A percentile compares a stretch with the other conserved stretches of the same genome.
Conservation (phyloP, 2,797 vertebrate genomes). For the Erethizon dorsatum region DNA sequence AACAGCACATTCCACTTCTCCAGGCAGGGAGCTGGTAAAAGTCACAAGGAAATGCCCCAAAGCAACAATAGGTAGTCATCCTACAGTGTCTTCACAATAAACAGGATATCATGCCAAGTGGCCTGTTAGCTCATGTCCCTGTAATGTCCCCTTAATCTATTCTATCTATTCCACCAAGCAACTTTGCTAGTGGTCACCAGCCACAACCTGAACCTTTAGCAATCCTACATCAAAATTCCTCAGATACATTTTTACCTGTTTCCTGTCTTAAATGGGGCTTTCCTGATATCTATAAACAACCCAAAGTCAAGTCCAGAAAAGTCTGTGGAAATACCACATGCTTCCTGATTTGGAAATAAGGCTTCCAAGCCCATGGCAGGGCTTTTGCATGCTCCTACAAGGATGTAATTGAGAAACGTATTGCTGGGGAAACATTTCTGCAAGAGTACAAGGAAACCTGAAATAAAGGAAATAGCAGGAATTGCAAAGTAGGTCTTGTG, state of each 20-base stretch:
- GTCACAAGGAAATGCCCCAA: conserved; percentile 28
- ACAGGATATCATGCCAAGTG: neutral
- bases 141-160: neutral
- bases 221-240: conserved; percentile 43
- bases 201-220: neutral
- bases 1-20: neutral
- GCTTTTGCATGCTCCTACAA: conserved; percentile 68
- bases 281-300: conserved; percentile 84
- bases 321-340: conserved; percentile 85
- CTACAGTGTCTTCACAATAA: neutral
- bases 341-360: conserved; percentile 89
- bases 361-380: conserved; percentile 84
- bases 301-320: conserved; percentile 86
- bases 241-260: neutral
- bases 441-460: conserved; percentile 66
- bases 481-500: conserved; percentile 60
- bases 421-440: conserved; percentile 74
- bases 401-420: conserved; percentile 73
- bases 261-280: conserved; percentile 70
- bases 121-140: neutral
- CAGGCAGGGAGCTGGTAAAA: neutral
- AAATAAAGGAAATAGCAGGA: conserved; percentile 78
- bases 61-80: conserved; percentile 15
- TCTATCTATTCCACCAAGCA: neutral
- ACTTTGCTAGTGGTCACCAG: conserved; percentile 17